These are phyloP conservation scores for Brienomyrus brachyistius DNA, from an alignment of 2,113 vertebrate genomes.

Conservation along the genomic window DNA sequence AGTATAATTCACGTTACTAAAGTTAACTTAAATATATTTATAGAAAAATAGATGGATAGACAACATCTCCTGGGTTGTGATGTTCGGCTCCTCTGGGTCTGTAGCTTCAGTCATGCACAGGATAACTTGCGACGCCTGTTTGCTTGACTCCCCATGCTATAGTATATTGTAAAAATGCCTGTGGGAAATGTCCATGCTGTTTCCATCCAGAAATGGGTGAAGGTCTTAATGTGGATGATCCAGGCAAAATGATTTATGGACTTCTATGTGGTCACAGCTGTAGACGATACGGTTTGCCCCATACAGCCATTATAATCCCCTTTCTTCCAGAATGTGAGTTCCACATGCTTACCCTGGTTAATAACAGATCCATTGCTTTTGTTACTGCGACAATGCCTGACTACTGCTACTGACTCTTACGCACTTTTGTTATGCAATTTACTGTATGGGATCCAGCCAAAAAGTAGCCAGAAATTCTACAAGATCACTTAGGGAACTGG, in stretches of 20 bases:
- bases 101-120: not conserved
- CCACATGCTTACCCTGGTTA: not conserved
- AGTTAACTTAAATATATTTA: not conserved
- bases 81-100: not conserved
- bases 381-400: not conserved
- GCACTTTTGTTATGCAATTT: not conserved
- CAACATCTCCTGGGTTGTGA: not conserved
- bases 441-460: not conserved
- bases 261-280: not conserved
- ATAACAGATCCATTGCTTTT: not conserved
- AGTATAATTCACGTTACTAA: not conserved
- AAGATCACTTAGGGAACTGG: not conserved
- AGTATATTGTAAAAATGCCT: not conserved
- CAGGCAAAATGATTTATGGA: not conserved
- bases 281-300: not conserved
- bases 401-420: not conserved
- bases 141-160: not conserved
- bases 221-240: not conserved
- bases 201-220: not conserved
- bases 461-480: not conserved
- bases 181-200: not conserved
- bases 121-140: not conserved
- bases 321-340: not conserved
- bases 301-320: not conserved
- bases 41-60: not conserved